These are phyloP conservation scores for Prietella phreatophila DNA, from an alignment of 2,113 vertebrate species.

Conservation along the genomic window DNA sequence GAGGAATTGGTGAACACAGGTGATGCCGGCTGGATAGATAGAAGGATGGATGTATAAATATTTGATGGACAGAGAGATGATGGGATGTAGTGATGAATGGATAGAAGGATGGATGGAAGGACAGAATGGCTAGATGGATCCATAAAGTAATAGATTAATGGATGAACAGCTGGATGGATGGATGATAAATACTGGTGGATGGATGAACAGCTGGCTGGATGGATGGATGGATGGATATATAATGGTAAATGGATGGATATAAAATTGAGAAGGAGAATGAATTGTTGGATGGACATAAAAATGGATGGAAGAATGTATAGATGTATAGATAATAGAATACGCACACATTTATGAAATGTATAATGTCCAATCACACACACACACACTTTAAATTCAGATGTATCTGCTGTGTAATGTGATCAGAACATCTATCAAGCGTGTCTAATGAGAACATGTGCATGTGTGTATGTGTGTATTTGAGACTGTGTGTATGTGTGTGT, in stretches of 20 bases:
- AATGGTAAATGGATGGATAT: neutral
- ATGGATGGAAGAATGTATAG: neutral
- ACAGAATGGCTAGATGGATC: too few species aligned
- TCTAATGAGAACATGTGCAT: slow-evolving; percentile 21
- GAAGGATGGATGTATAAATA: neutral
- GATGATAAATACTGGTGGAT: neutral
- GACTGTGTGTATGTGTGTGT: neutral
- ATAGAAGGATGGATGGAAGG: neutral
- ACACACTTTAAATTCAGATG: slow-evolving; percentile 8
- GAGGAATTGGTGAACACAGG: neutral
- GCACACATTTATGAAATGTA: neutral
- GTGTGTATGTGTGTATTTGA: neutral
- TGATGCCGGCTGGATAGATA: neutral
- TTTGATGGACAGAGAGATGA: neutral
- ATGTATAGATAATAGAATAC: neutral
- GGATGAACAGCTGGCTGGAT: neutral
- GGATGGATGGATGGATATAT: neutral
- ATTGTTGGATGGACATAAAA: neutral
- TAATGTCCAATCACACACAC: too few species aligned
- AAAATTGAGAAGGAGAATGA: neutral
- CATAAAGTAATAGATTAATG: neutral
- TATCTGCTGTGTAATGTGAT: slow-evolving; percentile 31
- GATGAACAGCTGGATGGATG: neutral
- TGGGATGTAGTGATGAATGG: neutral
- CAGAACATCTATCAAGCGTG: slow-evolving; percentile 29